Evolutionary conservation across 2,888 invertebrate genomes (phyloP).

Genomic region (Tachina fera): DNA sequence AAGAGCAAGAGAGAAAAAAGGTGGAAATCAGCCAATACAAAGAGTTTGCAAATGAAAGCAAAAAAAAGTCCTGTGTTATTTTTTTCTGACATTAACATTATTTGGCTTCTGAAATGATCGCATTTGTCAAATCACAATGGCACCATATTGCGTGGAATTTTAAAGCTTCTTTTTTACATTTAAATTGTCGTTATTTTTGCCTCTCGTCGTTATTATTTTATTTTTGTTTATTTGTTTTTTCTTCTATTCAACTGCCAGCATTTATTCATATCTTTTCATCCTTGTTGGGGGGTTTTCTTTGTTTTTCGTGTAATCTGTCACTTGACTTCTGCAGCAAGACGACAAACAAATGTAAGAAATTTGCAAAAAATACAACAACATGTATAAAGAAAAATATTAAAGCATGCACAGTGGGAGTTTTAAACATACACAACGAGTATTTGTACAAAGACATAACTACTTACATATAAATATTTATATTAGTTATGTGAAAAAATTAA

Average conservation of each 20-base stretch:
- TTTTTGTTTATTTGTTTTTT: background rate
- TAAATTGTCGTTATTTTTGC: slow-evolving; percentile 29
- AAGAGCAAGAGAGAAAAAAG: slow-evolving; percentile 2
- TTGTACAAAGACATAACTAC: too few relatives aligned
- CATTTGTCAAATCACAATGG: slow-evolving; percentile 69
- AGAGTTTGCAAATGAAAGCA: slow-evolving; percentile 17
- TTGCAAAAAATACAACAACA: background rate
- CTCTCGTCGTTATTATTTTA: slow-evolving; percentile 15
- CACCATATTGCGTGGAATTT: slow-evolving; percentile 64
- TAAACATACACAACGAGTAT: too few relatives aligned
- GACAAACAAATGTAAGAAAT: background rate
- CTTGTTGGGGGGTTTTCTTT: background rate
- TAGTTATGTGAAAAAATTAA: too few relatives aligned
- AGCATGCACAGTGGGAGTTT: slow-evolving; percentile 23
- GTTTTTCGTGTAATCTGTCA: slow-evolving; percentile 62
- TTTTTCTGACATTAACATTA: slow-evolving; percentile 62
- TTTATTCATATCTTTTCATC: slow-evolving; percentile 22
- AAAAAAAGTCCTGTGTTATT: slow-evolving; percentile 32
- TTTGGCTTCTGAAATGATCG: slow-evolving; percentile 66
- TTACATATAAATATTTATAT: too few relatives aligned
- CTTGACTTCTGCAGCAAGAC: slow-evolving; percentile 56
- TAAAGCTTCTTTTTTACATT: slow-evolving; percentile 41
- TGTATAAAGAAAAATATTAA: background rate
- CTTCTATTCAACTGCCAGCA: background rate
- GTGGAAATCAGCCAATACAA: slow-evolving; percentile 35